These are phyloP conservation scores for Ateles fusciceps DNA, from an alignment of 2,797 vertebrate species.

Conservation along the genomic window DNA sequence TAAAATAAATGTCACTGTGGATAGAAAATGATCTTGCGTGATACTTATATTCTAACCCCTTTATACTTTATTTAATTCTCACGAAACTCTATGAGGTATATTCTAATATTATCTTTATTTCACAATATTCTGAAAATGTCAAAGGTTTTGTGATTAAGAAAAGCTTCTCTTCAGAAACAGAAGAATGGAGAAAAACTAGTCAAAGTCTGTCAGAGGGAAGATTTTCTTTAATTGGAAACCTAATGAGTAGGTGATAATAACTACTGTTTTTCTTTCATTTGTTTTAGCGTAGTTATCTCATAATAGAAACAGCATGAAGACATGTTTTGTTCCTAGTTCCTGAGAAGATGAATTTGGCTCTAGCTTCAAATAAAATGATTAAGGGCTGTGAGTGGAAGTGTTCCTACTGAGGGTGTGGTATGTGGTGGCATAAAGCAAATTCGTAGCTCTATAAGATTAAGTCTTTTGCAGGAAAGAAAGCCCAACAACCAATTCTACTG, in stretches of 20 bases:
- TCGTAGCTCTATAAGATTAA: not conserved
- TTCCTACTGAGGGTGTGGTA: not conserved
- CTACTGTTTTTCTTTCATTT: slow-evolving; percentile 26
- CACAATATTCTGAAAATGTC: slow-evolving; percentile 16
- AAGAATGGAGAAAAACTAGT: not conserved
- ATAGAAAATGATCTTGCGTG: not conserved
- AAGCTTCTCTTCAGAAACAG: slow-evolving; percentile 16
- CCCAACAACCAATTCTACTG: not conserved
- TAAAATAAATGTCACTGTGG: not conserved
- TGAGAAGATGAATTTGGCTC: slow-evolving; percentile 13
- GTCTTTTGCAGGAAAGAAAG: not conserved
- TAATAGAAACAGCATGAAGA: not conserved
- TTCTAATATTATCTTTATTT: slow-evolving; percentile 39
- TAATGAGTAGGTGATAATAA: not conserved
- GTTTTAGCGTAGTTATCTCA: not conserved
- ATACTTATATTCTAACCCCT: not conserved
- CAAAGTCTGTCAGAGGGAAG: not conserved
- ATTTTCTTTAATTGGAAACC: slow-evolving; percentile 38
- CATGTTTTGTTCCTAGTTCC: not conserved
- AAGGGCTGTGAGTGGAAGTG: not conserved
- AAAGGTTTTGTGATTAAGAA: slow-evolving; percentile 39
- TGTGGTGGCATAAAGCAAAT: not conserved
- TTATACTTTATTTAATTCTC: slow-evolving; percentile 22
- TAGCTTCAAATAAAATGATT: not conserved
- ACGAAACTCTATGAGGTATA: not conserved